Evolutionary conservation across 1,140 invertebrate species (phyloP), one percentile per base, ranked within the genome.

Genomic region (Nomia melanderi): DNA sequence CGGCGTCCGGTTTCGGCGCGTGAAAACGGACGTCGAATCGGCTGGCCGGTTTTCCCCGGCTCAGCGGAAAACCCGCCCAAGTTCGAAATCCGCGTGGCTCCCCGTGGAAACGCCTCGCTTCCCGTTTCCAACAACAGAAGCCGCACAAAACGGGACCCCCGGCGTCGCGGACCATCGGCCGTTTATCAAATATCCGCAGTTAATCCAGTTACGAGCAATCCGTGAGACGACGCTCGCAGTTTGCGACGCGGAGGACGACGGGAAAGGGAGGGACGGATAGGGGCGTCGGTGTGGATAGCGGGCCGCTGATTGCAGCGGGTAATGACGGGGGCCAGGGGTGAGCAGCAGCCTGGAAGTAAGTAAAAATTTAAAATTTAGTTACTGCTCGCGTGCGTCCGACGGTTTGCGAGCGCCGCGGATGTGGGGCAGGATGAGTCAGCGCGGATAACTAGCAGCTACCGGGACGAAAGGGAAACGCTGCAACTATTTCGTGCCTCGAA

Each of bases 351-450:
- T 92, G 92, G 92, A 92, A 92, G 90, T 92, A 92, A 92, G 92
- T 92, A 92, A 92, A 92, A 92, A 92, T 92, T 92, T 92, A 91
- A 92, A 92, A 92, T 92, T 92, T 92, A 92, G 92, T 92, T 92
- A 91, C 88, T 88, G 89, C 84, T 89, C 79, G 83, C 90, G 87
- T 88, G 88, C 86, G 86, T 56, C 70, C 79, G 80, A 76, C 75
- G 82, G 74, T 78, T 75, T 84, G 69, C 78, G 69, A 84, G 74
- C 74, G 66, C 70, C 83, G 72, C 86, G 80, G 78, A 76, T 83
- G 47, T 82, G 64, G 56, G 69, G 50, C 50, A 81, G 82, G 87
- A 91, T 92, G 90, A 92, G 83, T 92, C 90, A 91, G 90, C 91
- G 62, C 36, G 72, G 23, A 50, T 75, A 73, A 50, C 53, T 27